phyloP scores from a whole-genome alignment of 2,113 vertebrate genomes.

The Microtus pennsylvanicus region DNA sequence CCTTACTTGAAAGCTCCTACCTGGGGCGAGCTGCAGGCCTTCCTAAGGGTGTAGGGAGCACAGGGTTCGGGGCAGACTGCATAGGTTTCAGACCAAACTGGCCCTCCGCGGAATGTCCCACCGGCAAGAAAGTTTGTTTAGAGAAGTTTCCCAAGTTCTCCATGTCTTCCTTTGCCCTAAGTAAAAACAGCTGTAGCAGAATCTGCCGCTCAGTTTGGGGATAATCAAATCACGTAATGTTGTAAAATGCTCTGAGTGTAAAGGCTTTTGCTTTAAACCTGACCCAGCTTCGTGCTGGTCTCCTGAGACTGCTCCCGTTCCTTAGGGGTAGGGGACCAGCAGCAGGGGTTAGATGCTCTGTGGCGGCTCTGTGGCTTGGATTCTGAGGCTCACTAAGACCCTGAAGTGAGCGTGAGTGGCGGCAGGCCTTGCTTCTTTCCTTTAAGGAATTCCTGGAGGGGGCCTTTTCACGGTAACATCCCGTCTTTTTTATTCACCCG shows the following conservation, averaged over 20 bases:
- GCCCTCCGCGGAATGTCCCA: background rate
- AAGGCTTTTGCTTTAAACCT: background rate
- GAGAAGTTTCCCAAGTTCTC: background rate
- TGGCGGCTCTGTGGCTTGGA: background rate
- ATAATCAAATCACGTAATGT: background rate
- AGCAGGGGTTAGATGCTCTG: background rate
- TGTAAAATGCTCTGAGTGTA: background rate
- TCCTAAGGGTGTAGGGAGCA: background rate
- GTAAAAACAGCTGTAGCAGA: background rate
- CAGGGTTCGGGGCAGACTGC: background rate
- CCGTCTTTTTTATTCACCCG: background rate
- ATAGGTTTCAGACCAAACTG: background rate
- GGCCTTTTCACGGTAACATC: background rate
- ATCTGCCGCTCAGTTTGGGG: background rate
- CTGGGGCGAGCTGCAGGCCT: background rate
- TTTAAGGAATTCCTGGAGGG: background rate
- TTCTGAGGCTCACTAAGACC: background rate
- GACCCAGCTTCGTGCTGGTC: background rate
- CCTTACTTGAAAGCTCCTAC: background rate
- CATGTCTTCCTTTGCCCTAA: background rate
- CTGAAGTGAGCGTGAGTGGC: background rate
- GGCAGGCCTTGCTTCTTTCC: background rate
- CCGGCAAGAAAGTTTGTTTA: background rate
- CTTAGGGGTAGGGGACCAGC: background rate
- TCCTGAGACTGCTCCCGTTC: background rate